Evolutionary conservation across 2,113 vertebrate genomes (phyloP).

Genomic region (Psittacula cyanocephala): DNA sequence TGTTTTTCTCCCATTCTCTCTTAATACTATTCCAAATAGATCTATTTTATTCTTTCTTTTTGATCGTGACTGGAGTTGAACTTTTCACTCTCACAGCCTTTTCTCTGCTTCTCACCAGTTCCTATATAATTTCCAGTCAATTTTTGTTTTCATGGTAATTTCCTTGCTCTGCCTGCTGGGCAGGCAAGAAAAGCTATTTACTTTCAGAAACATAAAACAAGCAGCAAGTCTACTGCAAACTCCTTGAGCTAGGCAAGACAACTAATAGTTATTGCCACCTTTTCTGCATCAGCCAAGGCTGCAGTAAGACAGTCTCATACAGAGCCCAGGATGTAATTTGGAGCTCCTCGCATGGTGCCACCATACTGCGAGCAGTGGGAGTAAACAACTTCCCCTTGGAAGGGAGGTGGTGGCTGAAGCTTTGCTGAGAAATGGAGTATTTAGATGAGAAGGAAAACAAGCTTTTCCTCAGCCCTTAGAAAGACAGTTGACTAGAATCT

Average conservation of each 20-base stretch:
- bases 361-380: not conserved
- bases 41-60: not conserved
- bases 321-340: not conserved
- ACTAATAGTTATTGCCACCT: not conserved
- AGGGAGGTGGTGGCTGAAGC: not conserved
- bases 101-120: not conserved
- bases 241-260: not conserved
- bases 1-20: not conserved
- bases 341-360: rapidly evolving
- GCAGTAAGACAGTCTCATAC: not conserved
- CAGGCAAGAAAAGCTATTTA: not conserved
- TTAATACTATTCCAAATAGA: not conserved
- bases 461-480: not conserved
- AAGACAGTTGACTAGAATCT: not conserved
- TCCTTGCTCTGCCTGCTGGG: not conserved
- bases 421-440: not conserved
- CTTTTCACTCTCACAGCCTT: not conserved
- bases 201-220: conserved; percentile 5
- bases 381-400: not conserved
- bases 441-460: not conserved
- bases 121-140: not conserved
- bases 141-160: conserved; percentile 12
- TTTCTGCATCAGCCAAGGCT: not conserved
- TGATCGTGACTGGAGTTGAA: not conserved
- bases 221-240: not conserved